Percentiles rank a stretch among this genome's conserved stretches.
These are phyloP conservation scores for Gymnobelideus leadbeateri DNA, from an alignment of 2,113 vertebrate species.

Conservation along the genomic window DNA sequence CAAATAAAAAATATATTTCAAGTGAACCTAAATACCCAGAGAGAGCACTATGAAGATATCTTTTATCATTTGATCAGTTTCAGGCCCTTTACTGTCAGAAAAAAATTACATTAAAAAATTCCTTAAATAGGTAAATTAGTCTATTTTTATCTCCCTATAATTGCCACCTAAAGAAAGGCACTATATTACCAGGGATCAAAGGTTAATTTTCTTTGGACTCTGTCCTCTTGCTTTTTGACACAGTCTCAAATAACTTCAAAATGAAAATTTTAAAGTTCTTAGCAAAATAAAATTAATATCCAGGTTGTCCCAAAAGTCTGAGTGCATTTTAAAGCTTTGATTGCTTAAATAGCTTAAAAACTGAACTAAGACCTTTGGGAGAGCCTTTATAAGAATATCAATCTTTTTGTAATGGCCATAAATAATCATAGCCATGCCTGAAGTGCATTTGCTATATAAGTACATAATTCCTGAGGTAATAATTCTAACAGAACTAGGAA, in stretches of 20 bases:
- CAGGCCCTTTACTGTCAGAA: background rate
- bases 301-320: background rate
- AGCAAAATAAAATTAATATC: background rate
- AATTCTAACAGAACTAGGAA: background rate
- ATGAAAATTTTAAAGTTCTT: background rate
- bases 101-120: background rate
- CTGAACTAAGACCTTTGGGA: background rate
- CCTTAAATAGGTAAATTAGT: background rate
- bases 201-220: background rate
- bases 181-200: background rate
- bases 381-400: background rate
- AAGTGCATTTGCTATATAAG: background rate
- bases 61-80: background rate
- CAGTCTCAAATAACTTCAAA: background rate
- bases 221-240: background rate
- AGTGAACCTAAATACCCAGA: constrained; percentile 57
- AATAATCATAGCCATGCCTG: background rate
- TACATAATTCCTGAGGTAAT: background rate
- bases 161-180: background rate
- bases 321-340: background rate
- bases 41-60: background rate
- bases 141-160: background rate
- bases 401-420: background rate
- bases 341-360: background rate
- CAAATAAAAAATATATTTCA: constrained; percentile 65